Evolutionary conservation across 2,888 invertebrate genomes (phyloP), one percentile per base, ranked within the genome.

Genomic region (Mystacides longicornis): DNA sequence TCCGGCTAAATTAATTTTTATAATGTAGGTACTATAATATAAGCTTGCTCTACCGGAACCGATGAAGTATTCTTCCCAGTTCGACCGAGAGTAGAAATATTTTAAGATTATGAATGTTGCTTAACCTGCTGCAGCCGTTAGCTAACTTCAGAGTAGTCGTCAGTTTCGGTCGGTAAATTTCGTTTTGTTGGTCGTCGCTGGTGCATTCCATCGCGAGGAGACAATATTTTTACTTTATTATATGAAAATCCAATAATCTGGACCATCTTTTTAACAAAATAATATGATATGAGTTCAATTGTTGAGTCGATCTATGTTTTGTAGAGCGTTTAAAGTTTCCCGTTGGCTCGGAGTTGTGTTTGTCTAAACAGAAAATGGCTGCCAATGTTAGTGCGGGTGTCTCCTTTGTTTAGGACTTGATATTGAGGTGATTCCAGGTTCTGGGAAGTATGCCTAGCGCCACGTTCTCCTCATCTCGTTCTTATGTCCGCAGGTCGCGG

Each of bases 391-490:
- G 37, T 84, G 83, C 82, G 81, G 81, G 81, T 84, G 82, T 83
- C 82, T 86, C 82, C 86, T 87, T 87, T 87, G 86, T 87, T 86
- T 86, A 85, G 82, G 70, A 74, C 75, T 74, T 73, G 72, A 74
- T 76, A 78, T 64, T 72, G 54, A 33, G 72, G 73, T 74, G 75
- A 74, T 74, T 72, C 71, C 76, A 75, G 76, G 74, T 72, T 71
- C 68, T 70, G 76, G 75, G 75, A 77, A 88, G 84, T 79, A 90
- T 93, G 93, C 93, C 92, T 82, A 92, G 92, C 83, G 92, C 92
- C 80, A 92, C 92, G 75, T 91, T 92, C 79, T 89, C 90, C 73
- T 89, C 91, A 77, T 89, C 90, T 77, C 86, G 91, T 81, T 89
- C 89, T 78, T 91, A 89, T 80, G 87, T 89, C 70, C 85, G 92